Percentiles rank a stretch among this genome's conserved stretches.
Conservation (phyloP, 2,113 vertebrate species). For the Capra hircus region DNA sequence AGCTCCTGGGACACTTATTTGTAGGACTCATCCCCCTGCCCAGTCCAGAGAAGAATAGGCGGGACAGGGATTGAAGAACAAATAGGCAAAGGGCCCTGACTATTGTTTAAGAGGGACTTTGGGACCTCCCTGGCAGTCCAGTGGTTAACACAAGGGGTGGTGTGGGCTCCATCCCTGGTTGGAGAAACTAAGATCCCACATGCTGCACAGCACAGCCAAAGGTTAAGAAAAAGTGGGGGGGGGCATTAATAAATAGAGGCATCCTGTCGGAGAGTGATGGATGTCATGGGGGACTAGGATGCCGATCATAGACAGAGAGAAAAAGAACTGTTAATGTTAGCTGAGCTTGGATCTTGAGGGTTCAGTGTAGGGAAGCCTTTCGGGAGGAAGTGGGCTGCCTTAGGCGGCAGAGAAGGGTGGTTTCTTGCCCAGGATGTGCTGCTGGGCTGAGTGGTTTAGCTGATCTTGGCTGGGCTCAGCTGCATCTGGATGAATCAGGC, state of each 20-base stretch:
- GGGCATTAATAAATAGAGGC: not conserved
- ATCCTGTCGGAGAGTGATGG: not conserved
- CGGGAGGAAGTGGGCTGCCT: not conserved
- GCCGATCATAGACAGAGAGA: not conserved
- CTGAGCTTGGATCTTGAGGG: not conserved
- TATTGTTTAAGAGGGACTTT: not conserved
- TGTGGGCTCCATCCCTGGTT: not conserved
- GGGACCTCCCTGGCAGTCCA: not conserved
- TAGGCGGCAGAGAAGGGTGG: not conserved
- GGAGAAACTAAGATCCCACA: not conserved
- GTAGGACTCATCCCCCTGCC: not conserved
- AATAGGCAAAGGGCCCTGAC: not conserved
- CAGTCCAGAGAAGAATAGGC: not conserved
- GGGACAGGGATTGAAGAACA: not conserved
- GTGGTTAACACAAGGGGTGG: not conserved
- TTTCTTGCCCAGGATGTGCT: rapidly evolving
- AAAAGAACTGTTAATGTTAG: not conserved
- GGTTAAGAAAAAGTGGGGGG: not conserved
- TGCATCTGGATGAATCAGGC: not conserved
- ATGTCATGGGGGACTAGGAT: rapidly evolving
- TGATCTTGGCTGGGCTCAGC: not conserved
- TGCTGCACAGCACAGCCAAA: not conserved
- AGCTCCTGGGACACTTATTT: not conserved
- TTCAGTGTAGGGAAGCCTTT: not conserved
- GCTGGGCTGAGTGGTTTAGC: not conserved